These are phyloP conservation scores for Danaus melanippus DNA, from an alignment of 1,140 invertebrate species.

Conservation along the genomic window DNA sequence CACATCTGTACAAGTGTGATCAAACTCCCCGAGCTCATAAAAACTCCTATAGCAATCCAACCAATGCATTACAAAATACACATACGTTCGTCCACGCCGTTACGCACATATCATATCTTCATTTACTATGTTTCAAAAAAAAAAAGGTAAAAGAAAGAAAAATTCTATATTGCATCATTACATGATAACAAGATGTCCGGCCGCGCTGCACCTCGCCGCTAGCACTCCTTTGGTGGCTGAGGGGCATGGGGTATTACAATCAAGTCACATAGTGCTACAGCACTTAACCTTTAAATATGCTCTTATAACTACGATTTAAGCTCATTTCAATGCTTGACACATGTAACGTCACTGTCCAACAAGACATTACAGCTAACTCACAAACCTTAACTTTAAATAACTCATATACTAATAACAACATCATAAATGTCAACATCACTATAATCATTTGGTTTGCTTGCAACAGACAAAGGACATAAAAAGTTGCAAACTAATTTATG, in stretches of 20 bases:
- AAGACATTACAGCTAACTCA: no score
- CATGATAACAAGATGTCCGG: constrained; percentile 54
- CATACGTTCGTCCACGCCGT: constrained; percentile 63
- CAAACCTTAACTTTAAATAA: no score
- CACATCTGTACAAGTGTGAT: no score
- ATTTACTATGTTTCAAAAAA: constrained; percentile 60
- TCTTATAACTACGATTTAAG: constrained; percentile 1
- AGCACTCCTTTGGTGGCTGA: constrained; percentile 45
- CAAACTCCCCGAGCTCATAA: no score
- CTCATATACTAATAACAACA: background rate
- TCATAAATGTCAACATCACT: background rate
- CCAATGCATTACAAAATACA: constrained; percentile 54
- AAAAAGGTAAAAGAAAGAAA: constrained; percentile 51
- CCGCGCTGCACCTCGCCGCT: constrained; percentile 27
- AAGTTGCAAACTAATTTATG: no score
- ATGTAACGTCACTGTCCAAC: constrained; percentile 9
- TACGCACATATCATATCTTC: constrained; percentile 68
- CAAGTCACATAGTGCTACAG: background rate
- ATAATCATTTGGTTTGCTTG: background rate
- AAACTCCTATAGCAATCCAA: constrained; percentile 34
- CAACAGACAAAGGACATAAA: no score
- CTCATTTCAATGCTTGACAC: constrained; percentile 14
- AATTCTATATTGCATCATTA: constrained; percentile 63
- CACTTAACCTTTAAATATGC: background rate
- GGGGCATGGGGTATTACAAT: constrained; percentile 36